These are phyloP conservation scores for Hydrozoanthus gracilis DNA, from an alignment of 92 coral and sea anemone genomes.

Conservation along the genomic window DNA sequence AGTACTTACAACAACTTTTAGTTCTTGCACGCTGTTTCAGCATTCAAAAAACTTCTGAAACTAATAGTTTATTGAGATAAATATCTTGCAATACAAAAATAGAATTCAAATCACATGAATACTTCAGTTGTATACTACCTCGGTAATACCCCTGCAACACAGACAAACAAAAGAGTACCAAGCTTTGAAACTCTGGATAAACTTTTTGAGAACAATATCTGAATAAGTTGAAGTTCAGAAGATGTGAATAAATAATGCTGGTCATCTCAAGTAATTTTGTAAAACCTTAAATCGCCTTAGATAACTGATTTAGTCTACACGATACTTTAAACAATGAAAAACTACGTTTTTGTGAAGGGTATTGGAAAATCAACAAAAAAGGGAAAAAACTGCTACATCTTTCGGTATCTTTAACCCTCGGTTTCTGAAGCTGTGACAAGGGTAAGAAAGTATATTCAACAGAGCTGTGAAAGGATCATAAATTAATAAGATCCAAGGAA, in stretches of 20 bases:
- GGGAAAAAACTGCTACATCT: background rate
- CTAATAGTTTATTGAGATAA: background rate
- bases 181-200: background rate
- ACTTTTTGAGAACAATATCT: background rate
- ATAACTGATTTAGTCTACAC: background rate
- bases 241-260: background rate
- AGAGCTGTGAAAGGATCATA: no score
- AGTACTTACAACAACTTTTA: background rate
- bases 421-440: no score
- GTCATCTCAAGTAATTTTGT: background rate
- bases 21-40: constrained; percentile 33
- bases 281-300: background rate
- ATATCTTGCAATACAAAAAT: background rate
- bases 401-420: background rate
- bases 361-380: background rate
- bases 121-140: no score
- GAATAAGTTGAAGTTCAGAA: background rate
- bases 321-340: background rate
- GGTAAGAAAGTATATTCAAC: no score
- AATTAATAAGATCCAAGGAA: no score
- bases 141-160: background rate
- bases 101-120: background rate
- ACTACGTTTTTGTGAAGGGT: background rate
- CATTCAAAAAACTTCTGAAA: background rate
- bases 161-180: background rate